These are phyloP conservation scores for Strix aluco DNA, from an alignment of 2,113 vertebrate genomes.

Conservation along the genomic window DNA sequence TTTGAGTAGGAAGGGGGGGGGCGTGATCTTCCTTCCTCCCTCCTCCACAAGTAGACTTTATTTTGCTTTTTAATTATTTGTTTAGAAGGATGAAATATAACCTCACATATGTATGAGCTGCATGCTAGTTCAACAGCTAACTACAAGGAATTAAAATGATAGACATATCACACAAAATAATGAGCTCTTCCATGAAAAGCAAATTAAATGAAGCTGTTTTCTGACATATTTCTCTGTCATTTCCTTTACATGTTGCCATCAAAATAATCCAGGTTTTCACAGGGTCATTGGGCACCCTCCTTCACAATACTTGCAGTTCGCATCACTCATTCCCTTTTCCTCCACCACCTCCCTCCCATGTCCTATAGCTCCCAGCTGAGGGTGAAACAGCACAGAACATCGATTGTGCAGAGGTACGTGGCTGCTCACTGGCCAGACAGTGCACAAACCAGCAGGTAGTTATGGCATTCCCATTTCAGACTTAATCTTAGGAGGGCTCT, in stretches of 20 bases:
- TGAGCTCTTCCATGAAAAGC: neutral
- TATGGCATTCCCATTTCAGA: neutral
- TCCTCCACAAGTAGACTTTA: neutral
- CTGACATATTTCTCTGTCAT: neutral
- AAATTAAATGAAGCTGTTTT: neutral
- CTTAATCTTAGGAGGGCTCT: neutral
- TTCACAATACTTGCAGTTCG: neutral
- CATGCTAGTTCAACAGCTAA: neutral
- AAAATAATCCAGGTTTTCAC: neutral
- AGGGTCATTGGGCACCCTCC: neutral
- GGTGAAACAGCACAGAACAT: neutral
- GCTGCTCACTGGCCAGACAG: neutral
- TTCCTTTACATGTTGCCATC: neutral
- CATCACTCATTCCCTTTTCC: neutral
- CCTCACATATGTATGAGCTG: neutral
- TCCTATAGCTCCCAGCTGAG: neutral
- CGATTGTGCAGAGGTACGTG: accelerated
- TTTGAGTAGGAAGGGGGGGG: neutral
- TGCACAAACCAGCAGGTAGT: neutral
- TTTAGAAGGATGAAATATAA: neutral
- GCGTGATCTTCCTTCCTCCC: neutral
- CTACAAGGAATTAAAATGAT: neutral
- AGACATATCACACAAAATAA: neutral
- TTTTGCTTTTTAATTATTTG: neutral
- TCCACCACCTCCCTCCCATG: neutral